phyloP scores from a whole-genome alignment of 2,797 vertebrate genomes.

The Gambusia yucatana region DNA sequence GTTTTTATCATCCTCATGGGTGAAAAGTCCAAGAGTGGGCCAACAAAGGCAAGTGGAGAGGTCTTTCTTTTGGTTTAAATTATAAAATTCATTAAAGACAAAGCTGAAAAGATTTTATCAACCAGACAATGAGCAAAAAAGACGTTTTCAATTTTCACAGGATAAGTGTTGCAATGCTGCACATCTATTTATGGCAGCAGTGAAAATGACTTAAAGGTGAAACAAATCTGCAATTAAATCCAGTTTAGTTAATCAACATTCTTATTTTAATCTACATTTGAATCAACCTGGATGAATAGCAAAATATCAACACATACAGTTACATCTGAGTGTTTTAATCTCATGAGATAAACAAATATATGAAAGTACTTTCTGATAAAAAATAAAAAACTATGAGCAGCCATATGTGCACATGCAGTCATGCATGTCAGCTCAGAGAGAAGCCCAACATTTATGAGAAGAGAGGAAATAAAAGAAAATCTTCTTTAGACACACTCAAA shows the following conservation, averaged over 20 bases:
- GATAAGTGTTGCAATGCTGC: background rate
- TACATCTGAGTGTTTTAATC: background rate
- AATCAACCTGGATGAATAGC: background rate
- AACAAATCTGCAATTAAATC: background rate
- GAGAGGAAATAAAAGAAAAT: slow-evolving; percentile 42
- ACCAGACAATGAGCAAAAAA: slow-evolving; percentile 1
- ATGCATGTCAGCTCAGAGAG: slow-evolving; percentile 43
- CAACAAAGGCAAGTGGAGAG: slow-evolving; percentile 20
- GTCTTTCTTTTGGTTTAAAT: background rate
- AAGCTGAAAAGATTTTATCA: background rate
- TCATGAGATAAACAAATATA: background rate
- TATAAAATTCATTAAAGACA: background rate
- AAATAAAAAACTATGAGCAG: background rate
- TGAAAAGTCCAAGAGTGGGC: slow-evolving; percentile 2
- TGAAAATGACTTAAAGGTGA: background rate
- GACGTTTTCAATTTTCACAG: slow-evolving; percentile 2
- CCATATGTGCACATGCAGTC: slow-evolving; percentile 33
- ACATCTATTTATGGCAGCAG: background rate
- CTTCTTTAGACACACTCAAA: background rate
- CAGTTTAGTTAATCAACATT: background rate
- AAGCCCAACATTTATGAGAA: slow-evolving; percentile 60
- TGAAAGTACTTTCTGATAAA: background rate
- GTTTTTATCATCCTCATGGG: slow-evolving; percentile 36
- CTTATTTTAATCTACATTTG: background rate
- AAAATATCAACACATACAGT: background rate